phyloP scores from a whole-genome alignment of 2,797 vertebrate genomes.

The Ataeniobius toweri region DNA sequence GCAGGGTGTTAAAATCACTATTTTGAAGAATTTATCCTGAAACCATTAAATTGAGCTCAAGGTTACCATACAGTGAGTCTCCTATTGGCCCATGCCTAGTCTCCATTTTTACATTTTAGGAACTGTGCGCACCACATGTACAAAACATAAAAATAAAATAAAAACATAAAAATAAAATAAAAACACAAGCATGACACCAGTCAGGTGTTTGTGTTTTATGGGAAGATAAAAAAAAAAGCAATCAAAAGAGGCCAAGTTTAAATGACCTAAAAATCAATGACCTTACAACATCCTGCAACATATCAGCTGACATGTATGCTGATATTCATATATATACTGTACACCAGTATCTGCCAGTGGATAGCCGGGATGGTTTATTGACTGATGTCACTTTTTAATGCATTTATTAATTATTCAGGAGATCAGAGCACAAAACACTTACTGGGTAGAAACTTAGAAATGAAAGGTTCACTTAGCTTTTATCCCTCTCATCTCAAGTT shows the following conservation, averaged over 20 bases:
- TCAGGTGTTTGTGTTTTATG: background rate
- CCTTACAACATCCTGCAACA: slow-evolving; percentile 1
- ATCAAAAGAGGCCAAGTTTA: background rate
- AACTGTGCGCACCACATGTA: background rate
- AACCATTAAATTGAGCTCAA: background rate
- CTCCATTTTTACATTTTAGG: background rate
- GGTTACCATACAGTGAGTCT: background rate
- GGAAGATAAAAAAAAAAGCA: background rate
- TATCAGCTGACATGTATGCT: background rate
- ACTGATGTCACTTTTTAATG: slow-evolving; percentile 2
- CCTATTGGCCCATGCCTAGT: background rate
- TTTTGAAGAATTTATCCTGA: background rate
- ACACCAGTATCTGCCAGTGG: background rate
- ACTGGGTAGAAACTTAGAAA: slow-evolving; percentile 7
- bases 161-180: background rate
- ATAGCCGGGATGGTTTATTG: background rate
- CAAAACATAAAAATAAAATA: background rate
- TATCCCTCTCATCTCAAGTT: background rate
- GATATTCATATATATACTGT: no score
- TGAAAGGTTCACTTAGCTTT: slow-evolving; percentile 1
- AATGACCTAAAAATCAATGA: background rate
- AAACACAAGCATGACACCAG: background rate
- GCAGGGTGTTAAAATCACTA: no score
- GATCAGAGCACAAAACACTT: background rate
- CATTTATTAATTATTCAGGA: slow-evolving; percentile 4